Base-by-base conservation (phyloP, 2,888 invertebrate species). In the Acronicta alni region DNA sequence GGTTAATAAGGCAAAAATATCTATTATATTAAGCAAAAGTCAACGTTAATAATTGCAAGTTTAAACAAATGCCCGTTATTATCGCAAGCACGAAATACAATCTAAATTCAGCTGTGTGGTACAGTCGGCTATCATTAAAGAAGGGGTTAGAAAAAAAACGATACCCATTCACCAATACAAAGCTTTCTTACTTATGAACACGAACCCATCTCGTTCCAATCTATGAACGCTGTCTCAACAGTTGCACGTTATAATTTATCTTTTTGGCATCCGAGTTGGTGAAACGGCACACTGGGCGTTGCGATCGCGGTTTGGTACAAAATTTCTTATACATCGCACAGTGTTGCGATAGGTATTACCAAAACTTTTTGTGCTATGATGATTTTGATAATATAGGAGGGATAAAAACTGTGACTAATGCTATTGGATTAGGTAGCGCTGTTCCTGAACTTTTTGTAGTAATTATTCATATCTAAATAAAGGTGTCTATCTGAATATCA, bases 121-220 rank as follows among this genome's bases (percentile, higher is more conserved):
- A 67, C 62, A 38, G 48, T 46, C 53, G 17, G 48, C 49, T 65
- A 59, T 65, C 48, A 74, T 67, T 75, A 61, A 46, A 60, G 46
- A 55, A 44, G 43, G 55, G 68, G 72, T 61, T 61, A 65, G 61
- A 62, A 68, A 72, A 35, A 72, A 59, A 63, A 56, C n/a, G n/a
- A 45, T 57, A 49, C 38, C 72, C 67, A 68, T 76, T 79, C 77
- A 69, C 75, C 71, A 54, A 55, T 67, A 62, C 52, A 57, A 67
- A 75, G 69, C 69, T 75, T 72, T 78, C 65, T 66, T 63, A 51
- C 56, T 77, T 78, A 78, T 79, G 72, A 74, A 67, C 71, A 72
- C 66, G 67, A 76, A 77, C 70, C 72, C 61, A 56, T 57, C 57
- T 63, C 67, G 70, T 69, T 72, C 56, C 63, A 47, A 75, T 76